phyloP scores from a whole-genome alignment of 37 sponge, comb jelly and placozoan species.

The Corticium candelabrum region DNA sequence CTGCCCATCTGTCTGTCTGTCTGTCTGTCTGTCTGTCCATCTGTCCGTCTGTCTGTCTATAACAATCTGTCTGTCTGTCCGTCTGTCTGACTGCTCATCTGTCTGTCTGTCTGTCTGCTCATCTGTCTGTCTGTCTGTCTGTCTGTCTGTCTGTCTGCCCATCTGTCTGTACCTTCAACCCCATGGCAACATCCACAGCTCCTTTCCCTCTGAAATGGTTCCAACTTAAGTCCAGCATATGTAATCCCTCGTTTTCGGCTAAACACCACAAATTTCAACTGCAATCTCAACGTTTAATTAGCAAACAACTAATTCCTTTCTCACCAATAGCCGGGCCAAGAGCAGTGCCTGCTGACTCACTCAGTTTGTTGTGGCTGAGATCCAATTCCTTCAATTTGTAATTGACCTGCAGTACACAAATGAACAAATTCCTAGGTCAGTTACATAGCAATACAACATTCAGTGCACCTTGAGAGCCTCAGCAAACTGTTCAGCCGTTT shows the following conservation, averaged over 20 bases:
- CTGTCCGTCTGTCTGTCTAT: too few species aligned
- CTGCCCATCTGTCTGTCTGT: too few species aligned
- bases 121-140: neutral
- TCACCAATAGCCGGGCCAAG: conserved; percentile 89
- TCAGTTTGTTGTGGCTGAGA: conserved; percentile 85
- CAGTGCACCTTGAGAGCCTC: conserved; percentile 52
- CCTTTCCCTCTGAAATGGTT: conserved; percentile 85
- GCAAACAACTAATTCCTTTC: too few species aligned
- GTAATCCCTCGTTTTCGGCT: conserved; percentile 79
- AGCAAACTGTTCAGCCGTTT: conserved; percentile 65
- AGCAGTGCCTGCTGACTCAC: conserved; percentile 61
- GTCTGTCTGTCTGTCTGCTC: too few species aligned
- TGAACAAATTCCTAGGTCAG: conserved; percentile 7
- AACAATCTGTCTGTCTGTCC: too few species aligned
- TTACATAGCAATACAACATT: neutral
- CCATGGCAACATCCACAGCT: conserved; percentile 77
- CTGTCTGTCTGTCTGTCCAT: too few species aligned
- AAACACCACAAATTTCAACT: too few species aligned
- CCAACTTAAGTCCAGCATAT: conserved; percentile 84
- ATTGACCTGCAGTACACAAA: conserved; percentile 58
- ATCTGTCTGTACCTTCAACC: conserved; percentile 57
- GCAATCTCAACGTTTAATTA: too few species aligned
- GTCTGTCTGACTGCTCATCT: too few species aligned
- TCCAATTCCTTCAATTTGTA: conserved; percentile 63
- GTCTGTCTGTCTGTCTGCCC: too few species aligned